Percentiles rank a stretch among this genome's conserved stretches.
Conservation (phyloP, 1,140 invertebrate genomes). For the Orius insidiosus region DNA sequence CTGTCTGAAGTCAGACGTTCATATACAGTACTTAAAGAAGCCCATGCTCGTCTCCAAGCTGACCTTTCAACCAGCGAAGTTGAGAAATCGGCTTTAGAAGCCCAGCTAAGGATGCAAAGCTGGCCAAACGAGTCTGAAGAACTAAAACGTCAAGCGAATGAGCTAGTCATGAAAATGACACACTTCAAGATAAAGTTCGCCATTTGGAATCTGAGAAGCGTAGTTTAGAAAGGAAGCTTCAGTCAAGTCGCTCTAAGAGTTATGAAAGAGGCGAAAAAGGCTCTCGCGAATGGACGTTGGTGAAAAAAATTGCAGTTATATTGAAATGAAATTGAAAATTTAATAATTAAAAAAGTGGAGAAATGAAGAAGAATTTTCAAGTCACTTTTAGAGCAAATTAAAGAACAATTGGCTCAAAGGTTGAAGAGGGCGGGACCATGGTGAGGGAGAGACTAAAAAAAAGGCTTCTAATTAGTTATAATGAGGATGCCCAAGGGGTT, state of each 20-base stretch:
- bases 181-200: slow-evolving; percentile 52
- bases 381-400: too few relatives aligned
- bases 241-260: slow-evolving; percentile 38
- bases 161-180: slow-evolving; percentile 57
- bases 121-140: slow-evolving; percentile 41
- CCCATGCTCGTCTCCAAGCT: slow-evolving; percentile 45
- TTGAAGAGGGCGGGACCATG: too few relatives aligned
- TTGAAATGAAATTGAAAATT: too few relatives aligned
- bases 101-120: slow-evolving; percentile 54
- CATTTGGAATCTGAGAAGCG: slow-evolving; percentile 59
- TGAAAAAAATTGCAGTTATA: too few relatives aligned
- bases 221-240: slow-evolving; percentile 39
- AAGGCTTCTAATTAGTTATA: too few relatives aligned
- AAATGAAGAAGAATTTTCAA: too few relatives aligned
- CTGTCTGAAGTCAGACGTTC: slow-evolving; percentile 31
- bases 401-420: too few relatives aligned
- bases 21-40: slow-evolving; percentile 34
- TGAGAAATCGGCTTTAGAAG: slow-evolving; percentile 60
- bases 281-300: slow-evolving; percentile 6
- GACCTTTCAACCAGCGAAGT: slow-evolving; percentile 60
- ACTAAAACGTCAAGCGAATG: slow-evolving; percentile 35
- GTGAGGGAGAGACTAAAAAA: too few relatives aligned
- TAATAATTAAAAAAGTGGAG: too few relatives aligned
- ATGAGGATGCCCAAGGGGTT: too few relatives aligned
- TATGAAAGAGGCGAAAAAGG: slow-evolving; percentile 40